Base-by-base conservation (phyloP, 2,113 vertebrate genomes). In the Erythrocercus mccallii region DNA sequence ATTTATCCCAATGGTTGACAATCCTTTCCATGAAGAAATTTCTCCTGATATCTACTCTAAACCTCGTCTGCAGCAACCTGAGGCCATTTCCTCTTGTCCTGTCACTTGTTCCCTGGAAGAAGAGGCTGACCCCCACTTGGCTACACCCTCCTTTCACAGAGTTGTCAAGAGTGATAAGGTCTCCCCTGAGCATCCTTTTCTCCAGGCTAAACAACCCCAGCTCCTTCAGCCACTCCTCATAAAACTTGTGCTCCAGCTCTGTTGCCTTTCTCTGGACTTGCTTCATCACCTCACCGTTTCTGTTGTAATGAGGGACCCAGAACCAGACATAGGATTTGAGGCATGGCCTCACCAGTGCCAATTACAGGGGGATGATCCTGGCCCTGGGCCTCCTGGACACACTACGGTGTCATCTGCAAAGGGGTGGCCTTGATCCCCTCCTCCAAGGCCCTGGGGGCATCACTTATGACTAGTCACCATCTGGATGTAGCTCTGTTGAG, bases 31-130 rank as follows among this genome's bases (percentile, higher is more conserved):
- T 28, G 33, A 56, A 38, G 10, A 60, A 50, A 13, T 54, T 60
- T 66, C n/a, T 50, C 47, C 12, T 61, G 28, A 23, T 44, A 64
- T 5, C 23, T 28, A 56, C 15, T 38, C 33, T 66, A 66, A 86
- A 71, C 15, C 24, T 50, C 0, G 0, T 7, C 18, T 72, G 17
- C 3, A 2, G 5, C 62, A 81, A 48, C 15, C 42, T 38, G 24
- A 77, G 11, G 33, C 51, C 24, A 44, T 70, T 81, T 77, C 10
- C 23, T 66, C 51, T 86, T 77, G 40, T 76, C 44, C 23, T 81
- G 47, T 51, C 13, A 3, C 30, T 47, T 24, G 27, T 18, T 64
- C 3, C 50, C 15, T 65, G 50, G 35, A 42, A 48, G 35, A 31
- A 42, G 51, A 42, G 35, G 24, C 35, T 13, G 10, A n/a, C 3